These are phyloP conservation scores for Frankliniella fusca DNA, from an alignment of 2,888 invertebrate species.

Conservation along the genomic window DNA sequence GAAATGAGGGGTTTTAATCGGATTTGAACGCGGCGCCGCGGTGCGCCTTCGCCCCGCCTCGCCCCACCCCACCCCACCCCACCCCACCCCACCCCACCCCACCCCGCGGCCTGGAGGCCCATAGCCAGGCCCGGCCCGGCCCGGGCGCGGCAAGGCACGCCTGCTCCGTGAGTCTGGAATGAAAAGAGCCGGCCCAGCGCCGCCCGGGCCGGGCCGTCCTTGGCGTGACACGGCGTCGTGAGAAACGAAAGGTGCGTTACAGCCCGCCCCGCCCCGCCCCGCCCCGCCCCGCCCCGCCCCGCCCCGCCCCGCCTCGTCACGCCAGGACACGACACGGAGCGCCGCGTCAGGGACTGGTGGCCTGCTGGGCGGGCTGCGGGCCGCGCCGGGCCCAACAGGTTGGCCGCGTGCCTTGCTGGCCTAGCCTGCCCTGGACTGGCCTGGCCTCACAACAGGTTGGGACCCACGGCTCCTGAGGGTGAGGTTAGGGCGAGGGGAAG, in stretches of 20 bases:
- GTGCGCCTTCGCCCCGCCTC: neutral
- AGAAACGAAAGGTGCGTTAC: neutral
- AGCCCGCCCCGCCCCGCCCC: neutral
- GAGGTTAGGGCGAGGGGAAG: no score
- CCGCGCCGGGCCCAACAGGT: no score
- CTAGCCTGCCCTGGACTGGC: no score
- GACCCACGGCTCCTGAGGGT: no score
- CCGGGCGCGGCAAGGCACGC: no score
- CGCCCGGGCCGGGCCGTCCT: neutral
- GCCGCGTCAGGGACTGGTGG: neutral
- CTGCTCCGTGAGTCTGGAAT: no score
- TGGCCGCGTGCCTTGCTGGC: no score
- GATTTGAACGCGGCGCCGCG: neutral
- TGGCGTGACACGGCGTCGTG: neutral
- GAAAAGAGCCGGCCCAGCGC: neutral
- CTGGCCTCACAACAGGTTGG: no score
- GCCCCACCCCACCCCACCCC: no score
- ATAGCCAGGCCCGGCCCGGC: no score
- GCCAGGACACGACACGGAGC: neutral
- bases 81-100: no score
- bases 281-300: neutral
- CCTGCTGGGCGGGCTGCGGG: neutral
- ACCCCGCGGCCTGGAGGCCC: no score
- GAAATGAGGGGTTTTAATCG: neutral
- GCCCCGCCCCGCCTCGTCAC: neutral